Evolutionary conservation across 2,797 vertebrate genomes (phyloP).

Genomic region (Lindbergichthys nudifrons): DNA sequence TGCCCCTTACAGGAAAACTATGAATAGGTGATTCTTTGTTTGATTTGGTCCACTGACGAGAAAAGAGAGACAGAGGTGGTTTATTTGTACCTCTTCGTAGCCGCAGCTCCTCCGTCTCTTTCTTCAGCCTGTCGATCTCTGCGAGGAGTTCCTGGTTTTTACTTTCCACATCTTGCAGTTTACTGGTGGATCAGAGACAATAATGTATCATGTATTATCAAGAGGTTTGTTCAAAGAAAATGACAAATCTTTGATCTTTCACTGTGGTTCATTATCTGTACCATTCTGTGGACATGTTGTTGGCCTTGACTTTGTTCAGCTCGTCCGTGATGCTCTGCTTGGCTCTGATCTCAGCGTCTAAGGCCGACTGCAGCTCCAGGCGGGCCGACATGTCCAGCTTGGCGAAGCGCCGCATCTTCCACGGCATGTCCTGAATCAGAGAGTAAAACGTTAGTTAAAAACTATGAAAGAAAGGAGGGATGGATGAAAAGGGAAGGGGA

Average conservation of each 20-base stretch:
- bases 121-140: slow-evolving; percentile 95
- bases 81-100: slow-evolving; percentile 90
- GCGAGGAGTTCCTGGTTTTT: slow-evolving; percentile 92
- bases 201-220: background rate
- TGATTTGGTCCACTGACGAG: background rate
- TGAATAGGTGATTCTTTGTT: background rate
- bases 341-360: slow-evolving; percentile 97
- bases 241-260: no score
- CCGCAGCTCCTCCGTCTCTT: slow-evolving; percentile 94
- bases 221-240: background rate
- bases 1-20: background rate
- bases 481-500: background rate
- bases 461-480: background rate
- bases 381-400: slow-evolving; percentile 99
- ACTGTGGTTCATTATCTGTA: slow-evolving; percentile 63
- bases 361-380: slow-evolving; percentile 95
- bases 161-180: slow-evolving; percentile 94
- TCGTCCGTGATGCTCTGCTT: slow-evolving; percentile 98
- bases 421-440: slow-evolving; percentile 93
- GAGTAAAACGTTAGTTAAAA: background rate
- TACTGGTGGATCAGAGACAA: slow-evolving; percentile 82
- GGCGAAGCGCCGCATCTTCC: slow-evolving; percentile 98
- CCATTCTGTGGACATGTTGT: slow-evolving; percentile 95
- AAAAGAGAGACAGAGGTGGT: background rate
- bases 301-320: slow-evolving; percentile 95